These are phyloP conservation scores for Drosophila tripunctata DNA, from an alignment of 2,888 invertebrate species.

Conservation along the genomic window DNA sequence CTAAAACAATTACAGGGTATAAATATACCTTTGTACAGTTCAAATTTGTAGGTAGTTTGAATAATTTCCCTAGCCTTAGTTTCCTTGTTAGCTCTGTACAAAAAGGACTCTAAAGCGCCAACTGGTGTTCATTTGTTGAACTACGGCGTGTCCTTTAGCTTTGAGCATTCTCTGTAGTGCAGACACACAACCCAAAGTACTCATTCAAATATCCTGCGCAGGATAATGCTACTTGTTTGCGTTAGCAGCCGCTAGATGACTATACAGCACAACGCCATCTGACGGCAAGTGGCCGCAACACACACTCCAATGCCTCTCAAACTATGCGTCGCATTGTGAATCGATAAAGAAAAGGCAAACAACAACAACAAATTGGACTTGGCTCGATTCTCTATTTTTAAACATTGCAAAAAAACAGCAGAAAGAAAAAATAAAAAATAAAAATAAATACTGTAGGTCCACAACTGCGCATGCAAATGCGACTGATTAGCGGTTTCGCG, in stretches of 20 bases:
- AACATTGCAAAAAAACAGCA: slow-evolving; percentile 50
- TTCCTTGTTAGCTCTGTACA: background rate
- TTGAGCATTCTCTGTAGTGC: slow-evolving; percentile 17
- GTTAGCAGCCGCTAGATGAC: slow-evolving; percentile 18
- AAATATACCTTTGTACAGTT: too few species aligned
- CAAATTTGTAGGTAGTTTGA: too few species aligned
- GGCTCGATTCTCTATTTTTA: slow-evolving; percentile 43
- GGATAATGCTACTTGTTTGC: slow-evolving; percentile 7
- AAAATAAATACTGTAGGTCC: too few species aligned
- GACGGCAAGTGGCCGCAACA: background rate
- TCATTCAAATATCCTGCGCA: slow-evolving; percentile 8
- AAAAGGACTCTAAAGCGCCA: slow-evolving; percentile 4
- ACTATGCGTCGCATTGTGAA: slow-evolving; percentile 23
- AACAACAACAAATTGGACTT: slow-evolving; percentile 5
- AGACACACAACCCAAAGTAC: slow-evolving; percentile 1
- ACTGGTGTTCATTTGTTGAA: background rate
- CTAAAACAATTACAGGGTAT: background rate
- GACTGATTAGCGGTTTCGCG: slow-evolving; percentile 61
- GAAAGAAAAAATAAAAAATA: too few species aligned
- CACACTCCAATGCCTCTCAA: slow-evolving; percentile 36
- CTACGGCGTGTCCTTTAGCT: background rate
- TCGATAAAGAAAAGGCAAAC: slow-evolving; percentile 8
- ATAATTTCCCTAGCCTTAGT: too few species aligned
- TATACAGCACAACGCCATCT: slow-evolving; percentile 35
- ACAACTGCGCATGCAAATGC: slow-evolving; percentile 68